Evolutionary conservation across 2,113 vertebrate genomes (phyloP).

Genomic region (Gobio gobio): DNA sequence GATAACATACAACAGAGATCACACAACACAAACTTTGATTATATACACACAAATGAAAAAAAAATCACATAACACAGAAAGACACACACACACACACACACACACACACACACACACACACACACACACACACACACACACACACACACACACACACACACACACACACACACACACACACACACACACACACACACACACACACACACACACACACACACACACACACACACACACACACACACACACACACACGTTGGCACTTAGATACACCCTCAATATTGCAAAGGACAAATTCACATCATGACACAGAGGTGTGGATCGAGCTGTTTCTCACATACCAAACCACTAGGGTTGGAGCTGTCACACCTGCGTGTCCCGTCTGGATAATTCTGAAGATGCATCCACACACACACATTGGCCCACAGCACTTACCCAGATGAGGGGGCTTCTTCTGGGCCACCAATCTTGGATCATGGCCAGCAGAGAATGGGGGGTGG

Average conservation of each 20-base stretch:
- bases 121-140: slow-evolving; percentile 3
- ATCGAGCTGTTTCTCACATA: not conserved
- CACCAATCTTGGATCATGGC: slow-evolving; percentile 11
- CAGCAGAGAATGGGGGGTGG: not conserved
- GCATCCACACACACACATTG: not conserved
- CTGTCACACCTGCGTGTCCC: slow-evolving; percentile 18
- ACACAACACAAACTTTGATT: no score
- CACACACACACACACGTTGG: not conserved
- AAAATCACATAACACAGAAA: no score
- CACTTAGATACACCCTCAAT: not conserved
- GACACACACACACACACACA: no score
- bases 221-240: slow-evolving; percentile 13
- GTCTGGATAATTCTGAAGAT: slow-evolving; percentile 30
- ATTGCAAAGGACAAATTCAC: slow-evolving; percentile 1
- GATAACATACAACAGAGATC: no score
- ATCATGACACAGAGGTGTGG: not conserved
- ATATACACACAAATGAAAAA: no score
- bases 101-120: not conserved
- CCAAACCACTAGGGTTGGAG: not conserved
- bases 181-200: not conserved
- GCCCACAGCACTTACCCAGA: slow-evolving; percentile 32
- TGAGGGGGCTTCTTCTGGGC: slow-evolving; percentile 30
- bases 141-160: not conserved
- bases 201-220: not conserved
- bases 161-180: not conserved